phyloP scores from a whole-genome alignment of 2,113 vertebrate genomes.

The Prolemur simus region DNA sequence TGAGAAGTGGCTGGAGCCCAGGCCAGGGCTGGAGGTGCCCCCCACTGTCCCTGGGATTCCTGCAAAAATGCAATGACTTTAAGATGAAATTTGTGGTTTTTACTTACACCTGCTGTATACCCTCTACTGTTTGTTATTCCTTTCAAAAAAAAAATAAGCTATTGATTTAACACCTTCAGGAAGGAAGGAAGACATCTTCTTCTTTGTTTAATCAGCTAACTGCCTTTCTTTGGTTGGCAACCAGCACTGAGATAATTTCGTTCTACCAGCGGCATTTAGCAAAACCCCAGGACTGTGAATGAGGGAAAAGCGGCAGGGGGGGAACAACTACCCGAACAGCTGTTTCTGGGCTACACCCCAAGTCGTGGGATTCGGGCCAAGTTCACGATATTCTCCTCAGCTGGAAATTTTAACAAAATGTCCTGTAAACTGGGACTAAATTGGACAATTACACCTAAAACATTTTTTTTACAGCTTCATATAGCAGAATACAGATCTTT shows the following conservation, averaged over 20 bases:
- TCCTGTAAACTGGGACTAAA: background rate
- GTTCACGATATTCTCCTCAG: background rate
- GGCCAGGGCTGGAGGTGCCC: background rate
- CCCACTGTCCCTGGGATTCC: background rate
- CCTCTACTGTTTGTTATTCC: background rate
- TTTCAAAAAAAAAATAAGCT: background rate
- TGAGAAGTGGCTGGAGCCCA: background rate
- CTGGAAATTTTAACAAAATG: constrained; percentile 35
- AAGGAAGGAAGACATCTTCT: constrained; percentile 43
- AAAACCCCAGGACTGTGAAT: constrained; percentile 49
- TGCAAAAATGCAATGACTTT: background rate
- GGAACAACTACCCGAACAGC: constrained; percentile 39
- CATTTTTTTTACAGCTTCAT: background rate
- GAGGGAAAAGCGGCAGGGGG: constrained; percentile 43
- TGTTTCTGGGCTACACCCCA: constrained; percentile 64
- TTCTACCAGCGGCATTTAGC: constrained; percentile 62
- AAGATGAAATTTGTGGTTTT: background rate
- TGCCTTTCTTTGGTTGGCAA: constrained; percentile 64
- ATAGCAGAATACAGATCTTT: background rate
- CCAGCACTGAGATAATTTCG: constrained; percentile 60
- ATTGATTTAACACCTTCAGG: constrained; percentile 42
- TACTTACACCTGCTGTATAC: background rate
- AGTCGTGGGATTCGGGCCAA: constrained; percentile 45
- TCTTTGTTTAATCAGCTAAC: constrained; percentile 55
- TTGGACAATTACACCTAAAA: background rate